Percentiles rank a stretch among this genome's conserved stretches.
These are phyloP conservation scores for Microplitis deprimator DNA, from an alignment of 2,888 invertebrate genomes.

Conservation along the genomic window DNA sequence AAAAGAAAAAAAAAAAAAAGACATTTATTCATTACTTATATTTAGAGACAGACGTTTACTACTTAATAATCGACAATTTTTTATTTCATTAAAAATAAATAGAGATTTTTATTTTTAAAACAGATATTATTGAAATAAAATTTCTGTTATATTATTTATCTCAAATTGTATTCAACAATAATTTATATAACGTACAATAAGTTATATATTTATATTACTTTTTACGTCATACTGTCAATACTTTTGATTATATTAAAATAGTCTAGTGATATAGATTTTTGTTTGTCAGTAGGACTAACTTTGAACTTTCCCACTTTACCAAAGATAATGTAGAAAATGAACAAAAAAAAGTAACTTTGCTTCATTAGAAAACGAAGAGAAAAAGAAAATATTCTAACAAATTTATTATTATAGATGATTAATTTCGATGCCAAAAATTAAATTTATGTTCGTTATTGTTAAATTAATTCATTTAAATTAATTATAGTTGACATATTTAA, in stretches of 20 bases:
- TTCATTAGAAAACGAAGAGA: conserved; percentile 32
- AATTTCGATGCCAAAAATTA: not conserved
- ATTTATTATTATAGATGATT: not conserved
- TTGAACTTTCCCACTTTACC: conserved; percentile 59
- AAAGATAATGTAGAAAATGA: conserved; percentile 58
- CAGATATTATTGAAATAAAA: not conserved
- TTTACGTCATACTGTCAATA: conserved; percentile 43
- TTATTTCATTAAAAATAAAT: conserved; percentile 16
- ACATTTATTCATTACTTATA: conserved; percentile 18
- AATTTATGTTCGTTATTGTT: not conserved
- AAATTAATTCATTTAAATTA: not conserved
- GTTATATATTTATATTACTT: conserved; percentile 48
- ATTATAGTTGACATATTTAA: too few species aligned
- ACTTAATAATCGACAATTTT: not conserved
- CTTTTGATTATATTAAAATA: conserved; percentile 30
- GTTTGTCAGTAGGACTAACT: conserved; percentile 55
- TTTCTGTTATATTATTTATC: conserved; percentile 11
- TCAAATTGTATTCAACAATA: conserved; percentile 26
- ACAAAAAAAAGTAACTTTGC: conserved; percentile 43
- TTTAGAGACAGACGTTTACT: not conserved
- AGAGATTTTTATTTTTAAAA: conserved; percentile 29
- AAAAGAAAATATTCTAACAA: conserved; percentile 22
- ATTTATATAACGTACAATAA: conserved; percentile 1
- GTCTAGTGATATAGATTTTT: conserved; percentile 39
- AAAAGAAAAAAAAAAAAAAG: conserved; percentile 7